A percentile compares a stretch with the other conserved stretches of the same genome.
Evolutionary conservation across 2,888 invertebrate genomes (phyloP).

Genomic region (Exephanes ischioxanthus): DNA sequence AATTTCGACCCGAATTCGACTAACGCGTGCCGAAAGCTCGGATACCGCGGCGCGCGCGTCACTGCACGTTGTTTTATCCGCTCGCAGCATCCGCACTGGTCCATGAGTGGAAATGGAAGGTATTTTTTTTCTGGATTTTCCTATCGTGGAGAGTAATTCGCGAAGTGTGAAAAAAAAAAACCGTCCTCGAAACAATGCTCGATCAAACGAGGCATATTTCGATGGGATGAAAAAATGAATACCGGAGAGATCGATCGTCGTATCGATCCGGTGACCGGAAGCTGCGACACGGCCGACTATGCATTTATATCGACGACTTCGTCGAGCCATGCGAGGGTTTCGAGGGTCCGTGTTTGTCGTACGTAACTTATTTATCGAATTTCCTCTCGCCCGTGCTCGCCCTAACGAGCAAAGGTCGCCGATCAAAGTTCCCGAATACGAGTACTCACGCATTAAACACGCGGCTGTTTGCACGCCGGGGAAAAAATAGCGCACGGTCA

Average conservation of each 20-base stretch:
- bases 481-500: not conserved
- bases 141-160: not conserved
- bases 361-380: conserved; percentile 10
- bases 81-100: not conserved
- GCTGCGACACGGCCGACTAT: not conserved
- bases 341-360: not conserved
- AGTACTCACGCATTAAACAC: not conserved
- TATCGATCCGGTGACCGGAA: not conserved
- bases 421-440: conserved; percentile 3
- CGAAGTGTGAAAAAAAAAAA: not conserved
- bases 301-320: not conserved
- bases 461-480: not conserved
- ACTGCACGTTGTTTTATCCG: not conserved
- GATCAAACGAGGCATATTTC: not conserved
- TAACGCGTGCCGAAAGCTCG: not conserved
- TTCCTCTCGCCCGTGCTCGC: not conserved
- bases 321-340: not conserved
- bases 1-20: not conserved
- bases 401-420: not conserved
- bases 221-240: not conserved
- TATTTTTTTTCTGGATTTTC: not conserved
- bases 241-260: not conserved
- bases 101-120: not conserved
- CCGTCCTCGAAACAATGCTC: not conserved
- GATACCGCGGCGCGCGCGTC: not conserved